Conservation (phyloP, 2,797 vertebrate genomes). For the Brachymystax lenok region DNA sequence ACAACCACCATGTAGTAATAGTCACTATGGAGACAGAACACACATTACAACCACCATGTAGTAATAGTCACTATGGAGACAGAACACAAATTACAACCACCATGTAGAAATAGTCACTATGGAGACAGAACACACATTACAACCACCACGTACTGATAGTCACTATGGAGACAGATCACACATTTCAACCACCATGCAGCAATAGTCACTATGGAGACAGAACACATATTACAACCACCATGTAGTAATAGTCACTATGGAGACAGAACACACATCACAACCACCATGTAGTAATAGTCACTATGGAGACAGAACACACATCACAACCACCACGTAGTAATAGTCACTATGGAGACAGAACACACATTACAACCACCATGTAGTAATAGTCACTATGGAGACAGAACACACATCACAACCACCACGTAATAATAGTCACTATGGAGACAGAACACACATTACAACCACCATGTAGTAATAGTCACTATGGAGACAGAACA, state of each 20-base stretch:
- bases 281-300: conserved; percentile 4
- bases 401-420: too few relatives aligned
- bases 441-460: conserved; percentile 28
- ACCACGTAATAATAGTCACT: conserved; percentile 97
- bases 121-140: too few relatives aligned
- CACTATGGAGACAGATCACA: conserved; percentile 71
- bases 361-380: neutral
- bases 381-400: conserved; percentile 26
- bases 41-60: conserved; percentile 85
- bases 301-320: conserved; percentile 14
- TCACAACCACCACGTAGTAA: conserved; percentile 92
- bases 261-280: conserved; percentile 9
- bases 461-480: too few relatives aligned
- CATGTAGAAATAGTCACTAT: conserved; percentile 25
- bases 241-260: conserved; percentile 93
- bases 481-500: conserved; percentile 26
- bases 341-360: conserved; percentile 81
- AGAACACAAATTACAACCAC: neutral
- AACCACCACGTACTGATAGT: conserved; percentile 96
- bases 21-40: conserved; percentile 26
- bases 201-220: conserved; percentile 26
- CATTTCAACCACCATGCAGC: neutral
- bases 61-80: conserved; percentile 86
- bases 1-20: too few relatives aligned
- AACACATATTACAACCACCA: conserved; percentile 76